Evolutionary conservation across 2,888 invertebrate species (phyloP).

Genomic region (Autographa pulchrina): DNA sequence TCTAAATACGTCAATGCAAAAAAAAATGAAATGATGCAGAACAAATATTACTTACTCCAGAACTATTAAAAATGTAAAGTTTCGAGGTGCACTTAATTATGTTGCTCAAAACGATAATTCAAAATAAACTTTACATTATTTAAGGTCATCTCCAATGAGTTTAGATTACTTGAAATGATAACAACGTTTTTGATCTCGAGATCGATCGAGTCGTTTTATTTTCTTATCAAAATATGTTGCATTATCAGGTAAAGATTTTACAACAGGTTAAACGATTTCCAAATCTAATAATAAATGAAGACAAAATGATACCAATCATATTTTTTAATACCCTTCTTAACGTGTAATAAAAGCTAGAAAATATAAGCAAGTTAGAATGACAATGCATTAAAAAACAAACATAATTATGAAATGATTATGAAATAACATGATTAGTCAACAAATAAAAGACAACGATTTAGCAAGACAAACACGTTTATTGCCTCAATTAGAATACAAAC

Average conservation of each 20-base stretch:
- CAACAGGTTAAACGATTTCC: not conserved
- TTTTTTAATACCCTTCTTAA: not conserved
- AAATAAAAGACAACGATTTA: conserved; percentile 48
- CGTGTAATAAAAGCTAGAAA: not conserved
- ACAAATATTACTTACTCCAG: too few relatives aligned
- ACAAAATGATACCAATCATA: not conserved
- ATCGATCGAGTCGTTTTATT: not conserved
- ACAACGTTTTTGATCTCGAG: not conserved
- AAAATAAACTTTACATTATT: not conserved
- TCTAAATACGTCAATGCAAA: not conserved
- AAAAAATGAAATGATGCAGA: too few relatives aligned
- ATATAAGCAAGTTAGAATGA: not conserved
- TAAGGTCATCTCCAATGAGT: not conserved
- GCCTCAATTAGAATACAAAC: conserved; percentile 20
- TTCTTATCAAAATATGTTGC: not conserved
- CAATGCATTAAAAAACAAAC: not conserved
- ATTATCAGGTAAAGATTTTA: not conserved
- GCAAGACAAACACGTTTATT: conserved; percentile 48
- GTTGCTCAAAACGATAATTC: too few relatives aligned
- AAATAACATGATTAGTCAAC: conserved; percentile 5
- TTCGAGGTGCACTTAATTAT: too few relatives aligned
- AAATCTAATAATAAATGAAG: not conserved
- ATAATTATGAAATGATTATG: not conserved
- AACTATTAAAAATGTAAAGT: too few relatives aligned
- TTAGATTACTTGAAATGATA: not conserved